Evolutionary conservation across 2,888 invertebrate genomes (phyloP), one percentile per base, ranked within the genome.

Genomic region (Erebia ligea): DNA sequence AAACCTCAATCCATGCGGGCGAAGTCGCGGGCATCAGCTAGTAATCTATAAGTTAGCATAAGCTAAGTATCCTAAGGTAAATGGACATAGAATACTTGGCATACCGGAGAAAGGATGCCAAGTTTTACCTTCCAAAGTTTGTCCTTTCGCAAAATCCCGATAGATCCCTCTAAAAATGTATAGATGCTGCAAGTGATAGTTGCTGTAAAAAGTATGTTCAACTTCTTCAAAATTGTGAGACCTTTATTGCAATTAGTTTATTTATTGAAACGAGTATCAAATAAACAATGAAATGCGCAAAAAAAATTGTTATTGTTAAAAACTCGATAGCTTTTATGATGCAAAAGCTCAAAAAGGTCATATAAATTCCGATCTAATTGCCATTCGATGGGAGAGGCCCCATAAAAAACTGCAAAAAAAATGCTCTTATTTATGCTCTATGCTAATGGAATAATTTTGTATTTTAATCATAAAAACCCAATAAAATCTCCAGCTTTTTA

Each of bases 361-460:
- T 62, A 48, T 15, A 62, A 62, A 62, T 62, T 62, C 21, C 45
- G 19, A 48, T 62, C 19, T 62, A 45, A 62, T 62, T 62, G 62
- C 48, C 48, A 15, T 2, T 5, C 48, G 62, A 62, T 62, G 62
- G 62, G 62, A 62, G 45, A 25, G 62, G 62, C 62, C 8, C 19
- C 45, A 48, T 62, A 62, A 62, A 61, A 62, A 48, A 15, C 21
- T 15, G 21, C 42, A 11, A 1, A 45, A 45, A 62, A 48, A 62
- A 48, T 62, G 21, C 48, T 45, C 62, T 61, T 62, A 21, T 19
- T 62, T 34, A 48, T 42, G 11, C 13, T 21, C 48, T 19, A 54
- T 56, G 19, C 34, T 66, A 64, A 64, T 64, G 64, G 50, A 52
- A 34, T 52, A 25, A 10, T 13, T 64, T 15, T 42, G 40, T 56